phyloP scores from a whole-genome alignment of 1,140 invertebrate species.

The Lepidurus couesii region DNA sequence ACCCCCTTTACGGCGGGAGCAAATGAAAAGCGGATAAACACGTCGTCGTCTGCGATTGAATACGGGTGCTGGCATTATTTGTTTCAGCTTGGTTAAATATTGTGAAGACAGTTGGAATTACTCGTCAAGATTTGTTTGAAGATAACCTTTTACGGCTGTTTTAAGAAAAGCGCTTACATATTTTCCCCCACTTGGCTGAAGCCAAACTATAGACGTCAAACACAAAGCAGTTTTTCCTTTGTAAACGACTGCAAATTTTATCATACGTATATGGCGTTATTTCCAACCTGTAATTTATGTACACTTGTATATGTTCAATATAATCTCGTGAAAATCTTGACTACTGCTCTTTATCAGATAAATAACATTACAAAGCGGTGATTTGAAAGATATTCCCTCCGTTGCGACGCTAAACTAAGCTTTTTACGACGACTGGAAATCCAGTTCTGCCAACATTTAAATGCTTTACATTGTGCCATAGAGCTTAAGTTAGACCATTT shows the following conservation, averaged over 20 bases:
- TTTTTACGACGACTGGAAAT: too few relatives aligned
- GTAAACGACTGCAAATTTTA: not conserved
- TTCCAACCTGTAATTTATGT: slow-evolving; percentile 16
- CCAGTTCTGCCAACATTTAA: too few relatives aligned
- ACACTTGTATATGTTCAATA: slow-evolving; percentile 20
- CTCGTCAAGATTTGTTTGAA: not conserved
- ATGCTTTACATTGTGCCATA: too few relatives aligned
- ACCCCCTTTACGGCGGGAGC: not conserved
- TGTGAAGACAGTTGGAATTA: not conserved
- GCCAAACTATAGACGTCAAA: not conserved
- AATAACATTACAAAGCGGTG: not conserved
- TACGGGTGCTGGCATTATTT: slow-evolving; percentile 21
- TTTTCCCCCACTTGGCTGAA: not conserved
- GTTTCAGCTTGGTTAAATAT: not conserved
- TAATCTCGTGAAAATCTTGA: not conserved
- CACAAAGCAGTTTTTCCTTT: not conserved
- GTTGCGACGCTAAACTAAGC: too few relatives aligned
- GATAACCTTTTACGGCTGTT: not conserved
- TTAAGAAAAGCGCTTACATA: slow-evolving; percentile 4
- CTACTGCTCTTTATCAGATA: not conserved
- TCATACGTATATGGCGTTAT: slow-evolving; percentile 22
- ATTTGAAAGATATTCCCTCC: too few relatives aligned
- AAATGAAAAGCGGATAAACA: not conserved
- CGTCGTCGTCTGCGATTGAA: not conserved
- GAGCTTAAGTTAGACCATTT: too few relatives aligned